Base-by-base conservation (phyloP, 2,888 invertebrate genomes). In the Leptinotarsa haldemani region DNA sequence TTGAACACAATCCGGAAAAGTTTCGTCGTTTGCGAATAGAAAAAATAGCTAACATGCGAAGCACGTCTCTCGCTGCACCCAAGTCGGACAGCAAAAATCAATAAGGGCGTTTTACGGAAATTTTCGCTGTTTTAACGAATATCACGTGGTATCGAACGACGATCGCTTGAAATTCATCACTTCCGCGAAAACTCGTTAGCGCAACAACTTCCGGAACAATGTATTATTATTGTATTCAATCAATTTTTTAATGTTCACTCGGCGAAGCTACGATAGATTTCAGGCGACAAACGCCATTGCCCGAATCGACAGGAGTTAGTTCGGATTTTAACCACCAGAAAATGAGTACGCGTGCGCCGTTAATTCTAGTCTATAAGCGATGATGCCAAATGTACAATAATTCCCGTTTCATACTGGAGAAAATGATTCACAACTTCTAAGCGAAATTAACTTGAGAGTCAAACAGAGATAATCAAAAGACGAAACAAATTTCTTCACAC, bases 221-320 rank as follows among this genome's bases (percentile, higher is more conserved):
- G 61, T 73, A 70, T 65, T 71, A 63, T 70, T 65, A 65, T 66
- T 61, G 69, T 71, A 74, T 66, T 71, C 65, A 71, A 73, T 69
- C 47, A 73, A 71, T 67, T 71, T 73, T 67, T 63, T 70, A 56
- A 50, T 18, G 66, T 75, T 70, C 69, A 71, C 73, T 77, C 65
- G 64, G 74, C 69, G 71, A 78, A 80, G 79, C 80, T 80, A 84
- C 84, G 84, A 84, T 83, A 82, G 80, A 79, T 81, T 82, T 83
- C 80, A 80, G 82, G 82, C 83, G 83, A 84, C 85, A 87, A 79
- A 86, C 88, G 87, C 88, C 88, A 88, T 88, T 87, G 85, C 86
- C 87, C 85, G 85, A 87, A 87, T 86, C 84, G 84, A 83, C 83
- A 69, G 76, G 74, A 74, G 80, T 83, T 85, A 82, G 85, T 86